Evolutionary conservation across 2,113 vertebrate species (phyloP).

Genomic region (Gallinago undulata): DNA sequence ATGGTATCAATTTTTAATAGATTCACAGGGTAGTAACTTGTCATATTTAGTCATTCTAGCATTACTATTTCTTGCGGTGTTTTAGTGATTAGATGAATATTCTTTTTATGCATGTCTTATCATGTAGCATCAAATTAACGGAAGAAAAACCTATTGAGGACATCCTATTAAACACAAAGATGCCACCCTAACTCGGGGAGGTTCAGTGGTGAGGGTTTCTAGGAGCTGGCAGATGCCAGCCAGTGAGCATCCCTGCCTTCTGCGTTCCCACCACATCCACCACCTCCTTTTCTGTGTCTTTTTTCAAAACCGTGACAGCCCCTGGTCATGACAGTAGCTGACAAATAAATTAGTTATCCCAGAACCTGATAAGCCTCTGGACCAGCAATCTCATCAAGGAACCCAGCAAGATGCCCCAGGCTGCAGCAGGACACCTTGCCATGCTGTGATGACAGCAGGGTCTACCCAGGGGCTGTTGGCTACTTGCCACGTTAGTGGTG

Average conservation of each 20-base stretch:
- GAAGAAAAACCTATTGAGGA: not conserved
- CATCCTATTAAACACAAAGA: not conserved
- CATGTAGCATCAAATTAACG: not conserved
- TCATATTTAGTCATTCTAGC: not conserved
- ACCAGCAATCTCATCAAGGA: not conserved
- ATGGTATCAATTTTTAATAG: not conserved
- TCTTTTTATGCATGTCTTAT: not conserved
- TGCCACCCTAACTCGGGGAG: too few species aligned
- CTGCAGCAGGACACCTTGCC: not conserved
- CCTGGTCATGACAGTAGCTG: fast-evolving
- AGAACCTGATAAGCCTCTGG: not conserved
- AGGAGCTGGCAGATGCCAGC: not conserved
- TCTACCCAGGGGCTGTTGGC: not conserved
- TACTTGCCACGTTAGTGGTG: not conserved
- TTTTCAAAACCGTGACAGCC: not conserved
- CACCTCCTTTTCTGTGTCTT: fast-evolving
- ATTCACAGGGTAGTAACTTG: not conserved
- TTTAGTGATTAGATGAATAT: not conserved
- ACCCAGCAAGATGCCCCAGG: too few species aligned
- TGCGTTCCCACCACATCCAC: not conserved
- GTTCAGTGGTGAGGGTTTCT: not conserved
- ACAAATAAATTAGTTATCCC: not conserved
- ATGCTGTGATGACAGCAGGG: fast-evolving
- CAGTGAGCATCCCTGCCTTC: not conserved
- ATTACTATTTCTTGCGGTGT: not conserved